A percentile compares a stretch with the other conserved stretches of the same genome.
Evolutionary conservation across 2,888 invertebrate species (phyloP).

Genomic region (Melanophora roralis): DNA sequence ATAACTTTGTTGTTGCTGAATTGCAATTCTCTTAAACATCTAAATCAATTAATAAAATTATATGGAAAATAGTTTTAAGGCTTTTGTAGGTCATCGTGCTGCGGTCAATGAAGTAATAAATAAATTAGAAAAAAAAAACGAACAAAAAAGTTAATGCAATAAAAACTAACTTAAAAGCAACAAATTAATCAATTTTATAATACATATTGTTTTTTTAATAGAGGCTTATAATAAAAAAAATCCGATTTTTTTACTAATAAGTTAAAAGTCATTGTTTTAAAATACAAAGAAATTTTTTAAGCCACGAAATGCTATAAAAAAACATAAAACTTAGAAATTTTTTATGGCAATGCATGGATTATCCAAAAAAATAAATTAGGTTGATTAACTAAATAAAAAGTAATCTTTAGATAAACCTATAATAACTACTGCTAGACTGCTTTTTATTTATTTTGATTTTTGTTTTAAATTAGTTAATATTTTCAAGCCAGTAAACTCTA

Average conservation of each 20-base stretch:
- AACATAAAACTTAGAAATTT: too few species aligned
- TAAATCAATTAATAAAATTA: slow-evolving; percentile 56
- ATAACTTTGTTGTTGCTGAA: not conserved
- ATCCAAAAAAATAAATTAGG: too few species aligned
- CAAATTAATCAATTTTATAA: slow-evolving; percentile 30
- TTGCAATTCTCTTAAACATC: not conserved
- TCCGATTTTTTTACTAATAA: not conserved
- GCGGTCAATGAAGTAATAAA: slow-evolving; percentile 20
- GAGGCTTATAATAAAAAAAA: not conserved
- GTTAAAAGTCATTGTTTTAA: not conserved
- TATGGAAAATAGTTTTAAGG: not conserved
- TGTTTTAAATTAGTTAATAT: too few species aligned
- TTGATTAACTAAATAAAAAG: too few species aligned
- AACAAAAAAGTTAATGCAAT: not conserved
- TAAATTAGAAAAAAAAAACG: not conserved
- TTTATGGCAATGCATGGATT: too few species aligned
- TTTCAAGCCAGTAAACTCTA: too few species aligned
- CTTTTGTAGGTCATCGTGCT: slow-evolving; percentile 42
- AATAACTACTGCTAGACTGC: too few species aligned
- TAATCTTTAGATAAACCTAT: too few species aligned
- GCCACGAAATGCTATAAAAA: too few species aligned
- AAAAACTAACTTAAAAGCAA: not conserved
- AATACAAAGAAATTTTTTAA: not conserved
- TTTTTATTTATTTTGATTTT: too few species aligned
- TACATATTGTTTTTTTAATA: not conserved